Conservation (phyloP, 2,888 invertebrate genomes). For the Carcina quercana region DNA sequence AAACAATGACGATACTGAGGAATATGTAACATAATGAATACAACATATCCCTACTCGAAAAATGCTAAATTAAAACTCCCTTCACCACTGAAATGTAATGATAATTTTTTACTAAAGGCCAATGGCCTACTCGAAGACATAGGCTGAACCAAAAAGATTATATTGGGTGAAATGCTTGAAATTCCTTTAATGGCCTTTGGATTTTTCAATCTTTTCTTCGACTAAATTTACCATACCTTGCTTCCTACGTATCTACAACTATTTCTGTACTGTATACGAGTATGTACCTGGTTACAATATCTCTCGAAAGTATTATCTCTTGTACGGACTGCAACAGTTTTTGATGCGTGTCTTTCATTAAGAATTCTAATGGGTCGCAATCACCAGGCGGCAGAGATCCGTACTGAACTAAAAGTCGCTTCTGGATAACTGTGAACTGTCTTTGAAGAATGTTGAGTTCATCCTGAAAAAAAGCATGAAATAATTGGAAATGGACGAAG, state of each 20-base stretch:
- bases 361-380: constrained; percentile 80
- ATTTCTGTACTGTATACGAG: too few species aligned
- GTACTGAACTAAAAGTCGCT: constrained; percentile 82
- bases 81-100: too few species aligned
- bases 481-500: not conserved
- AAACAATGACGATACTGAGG: not conserved
- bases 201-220: too few species aligned
- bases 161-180: too few species aligned
- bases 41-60: too few species aligned
- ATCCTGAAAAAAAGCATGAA: constrained; percentile 33
- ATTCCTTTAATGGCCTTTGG: too few species aligned
- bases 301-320: constrained; percentile 57
- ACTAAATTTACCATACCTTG: too few species aligned
- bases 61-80: too few species aligned
- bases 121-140: too few species aligned
- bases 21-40: constrained; percentile 2
- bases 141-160: too few species aligned
- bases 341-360: constrained; percentile 81
- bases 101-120: too few species aligned
- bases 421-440: constrained; percentile 86
- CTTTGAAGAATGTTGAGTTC: constrained; percentile 73
- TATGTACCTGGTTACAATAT: constrained; percentile 23
- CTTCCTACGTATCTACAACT: too few species aligned
- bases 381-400: constrained; percentile 86
- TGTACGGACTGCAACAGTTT: constrained; percentile 70